Evolutionary conservation across 2,113 vertebrate genomes (phyloP), one percentile per base, ranked within the genome.

Genomic region (Halichoerus grypus): DNA sequence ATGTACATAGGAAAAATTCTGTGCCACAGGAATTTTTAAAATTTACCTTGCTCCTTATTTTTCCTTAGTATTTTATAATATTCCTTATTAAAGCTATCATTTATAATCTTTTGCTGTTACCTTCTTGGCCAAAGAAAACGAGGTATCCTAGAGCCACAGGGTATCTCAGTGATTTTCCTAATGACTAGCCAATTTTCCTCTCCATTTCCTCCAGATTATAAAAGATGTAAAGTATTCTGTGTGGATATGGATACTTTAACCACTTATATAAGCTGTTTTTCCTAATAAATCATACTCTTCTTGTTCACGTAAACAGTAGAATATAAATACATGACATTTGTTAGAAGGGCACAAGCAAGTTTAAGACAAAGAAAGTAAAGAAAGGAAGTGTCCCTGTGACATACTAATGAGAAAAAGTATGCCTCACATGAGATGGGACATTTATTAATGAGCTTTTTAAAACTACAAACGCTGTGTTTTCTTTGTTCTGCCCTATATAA

Each of bases 51-150:
- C 6, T 9, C 31, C 42, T 67, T 51, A 12, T 13, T 53, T 81
- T 92, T n/a, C 24, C 2, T 33, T 95, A 39, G 18, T 53, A 22
- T 16, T 39, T 53, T 42, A 76, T 79, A 12, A 26, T 76, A 55
- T 65, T 83, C 85, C 33, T 87, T 53, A 61, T 22, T 46, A 51
- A 92, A 91, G 28, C 61, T 59, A 55, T 18, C 59, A 63, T 49
- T 57, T 53, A 21, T 93, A 36, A 36, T 26, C 39, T 80, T 84
- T n/a, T 46, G 18, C 24, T 91, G 49, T 82, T 97, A 51, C 72
- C 8, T 81, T 57, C 31, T 69, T 61, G 88, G 49, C 31, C 92
- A 69, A 92, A 91, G 77, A 95, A 84, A 91, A 26, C 7, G 57
- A 76, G n/a, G 18, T 42, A 51, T 24, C 51, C 61, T 89, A 6